Evolutionary conservation across 2,888 invertebrate species (phyloP), one percentile per base, ranked within the genome.

Genomic region (Tenthredo amoena): DNA sequence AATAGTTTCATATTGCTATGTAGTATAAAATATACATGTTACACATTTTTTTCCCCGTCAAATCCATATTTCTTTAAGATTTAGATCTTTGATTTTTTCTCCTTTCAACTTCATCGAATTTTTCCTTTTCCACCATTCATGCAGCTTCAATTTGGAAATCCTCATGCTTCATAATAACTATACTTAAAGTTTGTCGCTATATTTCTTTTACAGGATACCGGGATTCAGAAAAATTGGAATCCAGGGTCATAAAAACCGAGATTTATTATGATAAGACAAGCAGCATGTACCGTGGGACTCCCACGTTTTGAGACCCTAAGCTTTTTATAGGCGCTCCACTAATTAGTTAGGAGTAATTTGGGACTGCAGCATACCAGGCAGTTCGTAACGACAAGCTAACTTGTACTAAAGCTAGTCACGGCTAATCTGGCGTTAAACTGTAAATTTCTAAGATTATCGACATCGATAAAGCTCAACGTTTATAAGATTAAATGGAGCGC

Each of bases 281-380:
- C 7, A 76, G 47, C 18, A 74, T 74, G 47, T 76, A 47, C 26
- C 9, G 58, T n/a, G 26, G 12, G 9, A 81, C 3, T 40, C n/a
- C 18, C 62, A 62, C 37, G 40, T 21, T 15, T 50, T 15, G n/a
- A 31, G 34, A 71, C 47, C 50, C 50, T 34, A n/a, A 31, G 47
- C n/a, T 47, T 47, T 40, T 55, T 83, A 68, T n/a, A 50, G 68
- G n/a, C 26, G 21, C 71, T 83, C 18, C 31, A 26, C 47, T 68
- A 83, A 83, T 83, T 83, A 83, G 47, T 31, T 83, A 68, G 50
- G 47, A 68, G 83, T 40, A 68, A 47, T 83, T 68, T 68, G 31
- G 47, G 40, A 47, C 34, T 9, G 31, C 31, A 40, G 81, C 81
- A 81, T 43, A 34, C 65, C 37, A 58, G 40, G 43, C 18, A 81